Evolutionary conservation across 2,888 invertebrate genomes (phyloP).

Genomic region (Pyrochroa serraticornis): DNA sequence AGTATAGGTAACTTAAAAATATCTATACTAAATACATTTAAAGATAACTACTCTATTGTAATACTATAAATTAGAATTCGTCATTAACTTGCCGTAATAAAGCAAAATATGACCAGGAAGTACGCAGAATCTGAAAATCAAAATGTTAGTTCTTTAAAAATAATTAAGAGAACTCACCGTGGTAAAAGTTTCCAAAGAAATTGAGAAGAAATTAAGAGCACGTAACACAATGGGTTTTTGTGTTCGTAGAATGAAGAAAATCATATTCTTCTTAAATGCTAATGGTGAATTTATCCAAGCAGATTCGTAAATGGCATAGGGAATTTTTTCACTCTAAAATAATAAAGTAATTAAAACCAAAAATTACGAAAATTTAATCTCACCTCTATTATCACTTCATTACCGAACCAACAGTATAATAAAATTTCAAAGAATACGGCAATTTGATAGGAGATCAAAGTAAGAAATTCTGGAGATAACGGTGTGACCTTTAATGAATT

Average conservation of each 20-base stretch:
- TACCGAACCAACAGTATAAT: slow-evolving; percentile 26
- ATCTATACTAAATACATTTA: no score
- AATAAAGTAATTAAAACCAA: neutral
- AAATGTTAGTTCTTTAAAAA: no score
- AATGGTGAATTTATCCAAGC: neutral
- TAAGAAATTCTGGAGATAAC: neutral
- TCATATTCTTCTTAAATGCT: slow-evolving; percentile 1
- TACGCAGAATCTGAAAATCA: slow-evolving; percentile 3
- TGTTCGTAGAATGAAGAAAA: slow-evolving; percentile 2
- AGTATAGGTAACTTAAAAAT: neutral
- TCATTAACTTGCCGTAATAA: neutral
- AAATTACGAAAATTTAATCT: neutral
- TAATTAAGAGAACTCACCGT: no score
- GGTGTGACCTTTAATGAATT: slow-evolving; percentile 4
- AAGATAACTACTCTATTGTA: no score
- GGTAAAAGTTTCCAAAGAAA: slow-evolving; percentile 1
- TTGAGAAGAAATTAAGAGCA: neutral
- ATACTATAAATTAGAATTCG: no score
- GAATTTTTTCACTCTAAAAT: slow-evolving; percentile 7
- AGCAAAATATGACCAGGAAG: slow-evolving; percentile 1
- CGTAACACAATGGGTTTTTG: slow-evolving; percentile 1
- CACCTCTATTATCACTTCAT: slow-evolving; percentile 20
- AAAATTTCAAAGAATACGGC: slow-evolving; percentile 16
- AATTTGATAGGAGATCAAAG: slow-evolving; percentile 3
- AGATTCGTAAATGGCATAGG: slow-evolving; percentile 2